These are phyloP conservation scores for Physocephala rufipes DNA, from an alignment of 2,888 invertebrate genomes.

Conservation along the genomic window DNA sequence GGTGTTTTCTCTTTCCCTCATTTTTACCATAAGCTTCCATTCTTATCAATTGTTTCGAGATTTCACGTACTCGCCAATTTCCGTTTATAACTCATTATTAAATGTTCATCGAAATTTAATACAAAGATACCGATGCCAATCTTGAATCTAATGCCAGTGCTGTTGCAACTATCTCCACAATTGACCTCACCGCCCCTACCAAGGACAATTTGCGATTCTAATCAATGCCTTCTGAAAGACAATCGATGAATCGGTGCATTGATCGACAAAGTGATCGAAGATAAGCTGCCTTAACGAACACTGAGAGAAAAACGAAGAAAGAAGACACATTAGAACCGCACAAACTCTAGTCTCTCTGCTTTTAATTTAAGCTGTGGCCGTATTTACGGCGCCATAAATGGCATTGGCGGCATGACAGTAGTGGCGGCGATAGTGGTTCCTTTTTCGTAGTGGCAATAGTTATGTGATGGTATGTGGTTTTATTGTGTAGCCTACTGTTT, in stretches of 20 bases:
- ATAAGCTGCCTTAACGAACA: neutral
- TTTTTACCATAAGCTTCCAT: neutral
- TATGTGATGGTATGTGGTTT: no score
- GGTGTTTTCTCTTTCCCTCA: neutral
- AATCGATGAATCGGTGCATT: neutral
- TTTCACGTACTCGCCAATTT: slow-evolving; percentile 26
- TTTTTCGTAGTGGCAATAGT: neutral
- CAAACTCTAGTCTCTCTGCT: no score
- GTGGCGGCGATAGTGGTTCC: neutral
- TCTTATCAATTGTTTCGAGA: neutral
- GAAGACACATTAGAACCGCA: neutral
- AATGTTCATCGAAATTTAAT: slow-evolving; percentile 59
- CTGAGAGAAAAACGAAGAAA: neutral
- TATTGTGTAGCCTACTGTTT: no score
- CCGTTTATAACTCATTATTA: slow-evolving; percentile 57
- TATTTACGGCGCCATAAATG: no score
- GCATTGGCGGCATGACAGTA: no score
- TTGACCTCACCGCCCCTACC: neutral
- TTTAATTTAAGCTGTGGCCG: no score
- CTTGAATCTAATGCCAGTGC: no score
- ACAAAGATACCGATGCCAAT: slow-evolving; percentile 41
- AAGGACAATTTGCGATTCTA: neutral
- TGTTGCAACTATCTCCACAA: neutral
- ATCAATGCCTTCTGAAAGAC: neutral
- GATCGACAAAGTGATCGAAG: neutral